phyloP scores from a whole-genome alignment of 2,113 vertebrate species.

The Rhabdornis inornatus region DNA sequence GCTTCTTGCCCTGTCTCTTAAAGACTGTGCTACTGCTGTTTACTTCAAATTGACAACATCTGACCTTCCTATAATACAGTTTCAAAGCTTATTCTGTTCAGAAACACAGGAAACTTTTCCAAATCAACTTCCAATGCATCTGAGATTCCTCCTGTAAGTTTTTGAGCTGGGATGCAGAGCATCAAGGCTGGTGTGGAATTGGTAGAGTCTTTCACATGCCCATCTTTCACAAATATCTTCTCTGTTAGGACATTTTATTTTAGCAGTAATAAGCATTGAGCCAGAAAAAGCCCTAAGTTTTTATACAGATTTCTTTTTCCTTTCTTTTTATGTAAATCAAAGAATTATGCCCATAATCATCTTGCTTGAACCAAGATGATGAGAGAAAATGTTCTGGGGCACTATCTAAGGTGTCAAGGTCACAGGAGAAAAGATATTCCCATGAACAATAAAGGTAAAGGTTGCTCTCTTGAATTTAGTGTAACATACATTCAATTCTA shows the following conservation, averaged over 20 bases:
- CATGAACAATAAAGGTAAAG: background rate
- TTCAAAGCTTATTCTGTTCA: background rate
- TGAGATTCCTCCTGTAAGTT: background rate
- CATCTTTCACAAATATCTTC: background rate
- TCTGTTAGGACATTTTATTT: background rate
- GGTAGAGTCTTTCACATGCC: background rate
- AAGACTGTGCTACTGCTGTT: background rate
- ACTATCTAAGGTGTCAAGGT: background rate
- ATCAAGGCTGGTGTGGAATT: background rate
- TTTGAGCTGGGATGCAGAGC: background rate
- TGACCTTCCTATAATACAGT: background rate
- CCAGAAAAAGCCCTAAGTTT: background rate
- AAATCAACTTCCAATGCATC: background rate
- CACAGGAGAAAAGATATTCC: background rate
- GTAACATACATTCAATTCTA: background rate
- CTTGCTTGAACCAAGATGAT: background rate
- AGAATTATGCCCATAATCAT: background rate
- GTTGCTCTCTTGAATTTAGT: background rate
- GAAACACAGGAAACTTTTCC: background rate
- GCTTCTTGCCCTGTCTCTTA: background rate
- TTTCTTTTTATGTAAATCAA: background rate
- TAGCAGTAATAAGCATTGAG: background rate
- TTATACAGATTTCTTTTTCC: background rate
- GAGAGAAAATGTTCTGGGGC: background rate
- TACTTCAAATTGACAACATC: background rate